These are phyloP conservation scores for Macaca mulatta DNA, from an alignment of 2,113 vertebrate genomes.

Conservation along the genomic window DNA sequence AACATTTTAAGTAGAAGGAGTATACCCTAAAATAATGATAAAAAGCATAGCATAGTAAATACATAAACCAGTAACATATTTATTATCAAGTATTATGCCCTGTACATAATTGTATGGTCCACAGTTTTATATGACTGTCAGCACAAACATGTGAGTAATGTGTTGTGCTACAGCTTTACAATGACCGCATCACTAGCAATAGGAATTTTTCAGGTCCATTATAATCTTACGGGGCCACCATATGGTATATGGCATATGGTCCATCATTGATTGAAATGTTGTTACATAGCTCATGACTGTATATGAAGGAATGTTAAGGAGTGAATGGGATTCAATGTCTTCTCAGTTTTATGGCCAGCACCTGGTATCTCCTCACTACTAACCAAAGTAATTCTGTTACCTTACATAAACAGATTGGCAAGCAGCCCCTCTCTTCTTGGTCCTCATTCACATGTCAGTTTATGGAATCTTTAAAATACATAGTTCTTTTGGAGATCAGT, in stretches of 20 bases:
- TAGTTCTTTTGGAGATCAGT: neutral
- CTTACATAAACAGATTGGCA: neutral
- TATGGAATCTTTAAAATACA: neutral
- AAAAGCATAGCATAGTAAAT: too few species aligned
- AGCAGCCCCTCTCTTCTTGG: neutral
- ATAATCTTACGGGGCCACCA: neutral
- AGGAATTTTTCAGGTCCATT: too few species aligned
- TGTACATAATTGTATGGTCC: neutral
- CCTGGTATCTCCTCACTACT: neutral
- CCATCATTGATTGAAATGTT: neutral
- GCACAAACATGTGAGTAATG: neutral
- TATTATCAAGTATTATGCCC: neutral
- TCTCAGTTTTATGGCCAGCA: neutral
- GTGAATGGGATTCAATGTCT: neutral
- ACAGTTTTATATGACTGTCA: neutral
- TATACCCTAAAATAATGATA: too few species aligned
- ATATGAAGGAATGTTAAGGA: neutral
- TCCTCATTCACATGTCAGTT: neutral
- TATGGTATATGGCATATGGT: neutral
- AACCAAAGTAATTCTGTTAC: neutral
- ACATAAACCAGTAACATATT: too few species aligned
- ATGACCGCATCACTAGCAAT: neutral
- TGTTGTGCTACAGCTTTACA: neutral
- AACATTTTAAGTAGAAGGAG: too few species aligned
- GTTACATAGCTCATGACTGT: neutral